phyloP scores from a whole-genome alignment of 1,140 invertebrate species.

The Mesaphorura yosii region DNA sequence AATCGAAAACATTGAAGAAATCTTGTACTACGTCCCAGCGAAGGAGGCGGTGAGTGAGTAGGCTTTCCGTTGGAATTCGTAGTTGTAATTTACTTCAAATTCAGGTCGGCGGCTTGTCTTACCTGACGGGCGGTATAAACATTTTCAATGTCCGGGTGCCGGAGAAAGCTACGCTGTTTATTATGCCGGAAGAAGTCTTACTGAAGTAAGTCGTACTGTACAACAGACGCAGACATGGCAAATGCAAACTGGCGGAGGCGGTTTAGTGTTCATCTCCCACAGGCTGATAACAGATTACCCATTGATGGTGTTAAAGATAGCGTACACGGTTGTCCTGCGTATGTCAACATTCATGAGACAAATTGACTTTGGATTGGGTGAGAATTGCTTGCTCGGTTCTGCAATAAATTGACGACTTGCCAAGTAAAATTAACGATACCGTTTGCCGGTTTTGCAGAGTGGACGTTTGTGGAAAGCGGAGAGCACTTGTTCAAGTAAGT shows the following conservation, averaged over 20 bases:
- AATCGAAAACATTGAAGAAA: too few species aligned
- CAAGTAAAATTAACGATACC: too few species aligned
- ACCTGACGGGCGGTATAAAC: slow-evolving; percentile 4
- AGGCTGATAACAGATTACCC: neutral
- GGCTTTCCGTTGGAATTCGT: neutral
- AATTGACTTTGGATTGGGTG: slow-evolving; percentile 22
- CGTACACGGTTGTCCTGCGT: neutral
- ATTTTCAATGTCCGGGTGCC: slow-evolving; percentile 8
- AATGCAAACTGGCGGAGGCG: neutral
- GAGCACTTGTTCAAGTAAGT: neutral
- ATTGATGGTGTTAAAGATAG: neutral
- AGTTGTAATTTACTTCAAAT: neutral
- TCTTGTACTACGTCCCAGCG: neutral
- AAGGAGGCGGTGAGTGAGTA: neutral
- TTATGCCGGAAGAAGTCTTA: neutral
- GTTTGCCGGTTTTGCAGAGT: too few species aligned
- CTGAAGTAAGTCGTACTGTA: neutral
- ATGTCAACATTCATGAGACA: slow-evolving; percentile 3
- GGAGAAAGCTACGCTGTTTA: neutral
- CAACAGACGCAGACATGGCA: neutral
- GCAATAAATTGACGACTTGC: too few species aligned
- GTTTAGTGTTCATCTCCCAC: neutral
- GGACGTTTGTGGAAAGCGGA: slow-evolving; percentile 8
- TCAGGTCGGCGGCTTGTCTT: slow-evolving; percentile 9
- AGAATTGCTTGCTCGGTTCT: too few species aligned